A percentile compares a stretch with the other conserved stretches of the same genome.
Evolutionary conservation across 2,113 vertebrate genomes (phyloP).

Genomic region (Puntigrus tetrazona): DNA sequence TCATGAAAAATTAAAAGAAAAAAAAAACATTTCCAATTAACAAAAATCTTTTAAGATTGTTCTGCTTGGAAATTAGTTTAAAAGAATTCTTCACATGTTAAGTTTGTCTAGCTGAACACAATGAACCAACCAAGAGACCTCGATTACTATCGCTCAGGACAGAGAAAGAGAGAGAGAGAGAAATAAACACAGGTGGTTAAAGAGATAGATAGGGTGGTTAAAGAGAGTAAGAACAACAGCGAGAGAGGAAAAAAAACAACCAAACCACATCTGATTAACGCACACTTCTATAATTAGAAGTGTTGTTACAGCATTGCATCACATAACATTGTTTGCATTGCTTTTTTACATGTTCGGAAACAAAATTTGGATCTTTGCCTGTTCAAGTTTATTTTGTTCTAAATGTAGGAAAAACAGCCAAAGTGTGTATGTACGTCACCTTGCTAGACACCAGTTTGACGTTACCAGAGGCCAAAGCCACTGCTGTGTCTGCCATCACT

Average conservation of each 20-base stretch:
- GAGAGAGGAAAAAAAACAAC: background rate
- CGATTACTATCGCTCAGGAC: background rate
- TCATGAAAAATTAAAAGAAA: background rate
- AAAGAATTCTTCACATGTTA: background rate
- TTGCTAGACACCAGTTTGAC: constrained; percentile 97
- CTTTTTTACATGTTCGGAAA: background rate
- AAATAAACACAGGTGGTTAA: too few relatives aligned
- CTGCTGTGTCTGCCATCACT: constrained; percentile 97
- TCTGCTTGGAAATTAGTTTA: background rate
- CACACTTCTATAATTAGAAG: background rate
- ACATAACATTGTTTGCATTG: background rate
- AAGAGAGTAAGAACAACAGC: background rate
- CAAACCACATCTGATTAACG: background rate
- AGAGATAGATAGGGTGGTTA: background rate
- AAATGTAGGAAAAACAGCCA: background rate
- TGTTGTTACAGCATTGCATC: background rate
- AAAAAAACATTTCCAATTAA: background rate
- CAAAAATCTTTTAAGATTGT: background rate
- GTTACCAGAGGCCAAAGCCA: constrained; percentile 94
- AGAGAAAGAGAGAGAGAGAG: background rate
- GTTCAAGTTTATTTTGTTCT: background rate
- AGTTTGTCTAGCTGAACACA: background rate
- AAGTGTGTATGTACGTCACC: constrained; percentile 70
- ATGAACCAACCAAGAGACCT: background rate
- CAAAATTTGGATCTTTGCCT: background rate